Evolutionary conservation across 1,140 invertebrate species (phyloP).

Genomic region (Drosophila tani): DNA sequence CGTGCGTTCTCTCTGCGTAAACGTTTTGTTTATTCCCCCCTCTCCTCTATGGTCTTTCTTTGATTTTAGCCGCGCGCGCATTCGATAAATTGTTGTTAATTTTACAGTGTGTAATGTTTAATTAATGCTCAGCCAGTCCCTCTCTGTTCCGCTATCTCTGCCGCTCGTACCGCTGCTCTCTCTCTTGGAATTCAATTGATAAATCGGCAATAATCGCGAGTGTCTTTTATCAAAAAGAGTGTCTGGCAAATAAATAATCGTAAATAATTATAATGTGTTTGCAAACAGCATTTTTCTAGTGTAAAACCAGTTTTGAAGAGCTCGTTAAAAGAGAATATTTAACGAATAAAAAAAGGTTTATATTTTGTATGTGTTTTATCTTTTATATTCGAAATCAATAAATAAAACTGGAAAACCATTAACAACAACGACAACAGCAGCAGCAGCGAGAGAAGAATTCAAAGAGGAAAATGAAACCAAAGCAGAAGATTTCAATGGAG

Average conservation of each 20-base stretch:
- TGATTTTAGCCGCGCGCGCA: constrained; percentile 80
- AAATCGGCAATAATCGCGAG: constrained; percentile 29
- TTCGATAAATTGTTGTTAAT: constrained; percentile 70
- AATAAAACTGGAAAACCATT: constrained; percentile 53
- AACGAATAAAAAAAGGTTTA: constrained; percentile 10
- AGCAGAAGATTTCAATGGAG: constrained; percentile 63
- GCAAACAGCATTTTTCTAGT: constrained; percentile 41
- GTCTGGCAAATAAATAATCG: constrained; percentile 25
- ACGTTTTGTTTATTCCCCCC: constrained; percentile 43
- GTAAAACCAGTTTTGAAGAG: constrained; percentile 38
- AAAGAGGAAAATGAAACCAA: constrained; percentile 66
- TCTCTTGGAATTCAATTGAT: constrained; percentile 34
- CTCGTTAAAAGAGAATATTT: constrained; percentile 19
- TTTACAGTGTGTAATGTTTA: constrained; percentile 61
- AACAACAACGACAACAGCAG: constrained; percentile 19
- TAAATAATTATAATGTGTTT: constrained; percentile 30
- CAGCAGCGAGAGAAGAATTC: constrained; percentile 22
- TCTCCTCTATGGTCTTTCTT: constrained; percentile 42
- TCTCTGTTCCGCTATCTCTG: constrained; percentile 7
- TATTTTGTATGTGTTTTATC: constrained; percentile 18
- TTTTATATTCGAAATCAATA: constrained; percentile 41
- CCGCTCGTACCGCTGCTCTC: constrained; percentile 18
- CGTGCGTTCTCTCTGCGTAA: constrained; percentile 41
- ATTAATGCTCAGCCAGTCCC: constrained; percentile 21
- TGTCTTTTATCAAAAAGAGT: constrained; percentile 18